These are phyloP conservation scores for Microtus pennsylvanicus DNA, from an alignment of 2,113 vertebrate genomes.

Conservation along the genomic window DNA sequence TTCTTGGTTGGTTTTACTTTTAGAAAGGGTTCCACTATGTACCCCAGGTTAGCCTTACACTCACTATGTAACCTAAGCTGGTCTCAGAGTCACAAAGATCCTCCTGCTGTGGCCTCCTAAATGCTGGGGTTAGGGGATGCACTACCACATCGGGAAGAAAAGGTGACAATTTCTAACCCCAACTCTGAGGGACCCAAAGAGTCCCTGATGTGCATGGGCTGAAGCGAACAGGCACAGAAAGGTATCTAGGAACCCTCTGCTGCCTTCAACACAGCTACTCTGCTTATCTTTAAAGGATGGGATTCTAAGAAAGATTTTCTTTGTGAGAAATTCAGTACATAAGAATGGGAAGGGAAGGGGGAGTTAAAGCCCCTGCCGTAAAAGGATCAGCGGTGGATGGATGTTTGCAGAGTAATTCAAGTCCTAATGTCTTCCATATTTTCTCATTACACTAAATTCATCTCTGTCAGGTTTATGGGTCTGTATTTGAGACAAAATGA, in stretches of 20 bases:
- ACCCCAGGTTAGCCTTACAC: not conserved
- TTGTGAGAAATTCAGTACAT: not conserved
- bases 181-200: not conserved
- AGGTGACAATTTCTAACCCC: not conserved
- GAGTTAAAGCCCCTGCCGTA: not conserved
- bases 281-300: not conserved
- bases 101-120: not conserved
- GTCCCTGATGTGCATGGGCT: not conserved
- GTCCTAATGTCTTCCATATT: not conserved
- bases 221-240: not conserved
- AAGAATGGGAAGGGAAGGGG: not conserved
- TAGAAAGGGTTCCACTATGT: no score
- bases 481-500: constrained; percentile 44
- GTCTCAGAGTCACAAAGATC: not conserved
- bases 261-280: not conserved
- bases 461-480: not conserved
- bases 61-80: not conserved
- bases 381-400: not conserved
- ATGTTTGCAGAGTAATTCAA: not conserved
- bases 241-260: not conserved
- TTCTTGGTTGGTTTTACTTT: not conserved
- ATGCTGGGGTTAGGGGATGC: not conserved
- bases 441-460: constrained; percentile 51
- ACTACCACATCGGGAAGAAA: not conserved
- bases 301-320: not conserved